Evolutionary conservation across 2,888 invertebrate genomes (phyloP).

Genomic region (Synergus umbraculus): DNA sequence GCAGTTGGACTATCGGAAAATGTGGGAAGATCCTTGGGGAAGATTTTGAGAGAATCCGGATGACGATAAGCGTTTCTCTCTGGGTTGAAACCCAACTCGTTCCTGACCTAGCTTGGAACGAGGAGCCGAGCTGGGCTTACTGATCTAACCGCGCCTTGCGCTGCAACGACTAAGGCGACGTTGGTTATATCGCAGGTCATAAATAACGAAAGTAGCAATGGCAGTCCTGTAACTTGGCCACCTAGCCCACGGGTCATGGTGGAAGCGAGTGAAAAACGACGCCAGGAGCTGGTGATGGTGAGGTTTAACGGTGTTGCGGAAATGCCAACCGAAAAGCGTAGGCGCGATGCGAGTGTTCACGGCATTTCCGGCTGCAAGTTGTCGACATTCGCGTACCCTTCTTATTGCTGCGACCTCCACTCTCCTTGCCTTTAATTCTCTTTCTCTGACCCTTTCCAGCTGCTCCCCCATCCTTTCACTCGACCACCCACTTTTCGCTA

Average conservation of each 20-base stretch:
- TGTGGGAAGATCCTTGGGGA: background rate
- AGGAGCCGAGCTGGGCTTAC: slow-evolving; percentile 6
- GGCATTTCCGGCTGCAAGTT: slow-evolving; percentile 49
- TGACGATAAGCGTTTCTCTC: slow-evolving; percentile 27
- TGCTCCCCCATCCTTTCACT: slow-evolving; percentile 46
- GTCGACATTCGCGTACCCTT: slow-evolving; percentile 40
- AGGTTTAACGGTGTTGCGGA: slow-evolving; percentile 54
- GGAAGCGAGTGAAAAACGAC: slow-evolving; percentile 64
- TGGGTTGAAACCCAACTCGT: slow-evolving; percentile 18
- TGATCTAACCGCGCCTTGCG: slow-evolving; percentile 5
- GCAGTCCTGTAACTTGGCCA: slow-evolving; percentile 56
- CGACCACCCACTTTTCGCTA: slow-evolving; percentile 41
- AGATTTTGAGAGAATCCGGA: background rate
- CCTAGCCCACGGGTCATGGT: slow-evolving; percentile 48
- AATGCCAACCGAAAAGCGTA: slow-evolving; percentile 55
- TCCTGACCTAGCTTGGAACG: slow-evolving; percentile 35
- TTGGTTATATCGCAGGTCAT: slow-evolving; percentile 65
- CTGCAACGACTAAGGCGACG: slow-evolving; percentile 58
- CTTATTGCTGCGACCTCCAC: slow-evolving; percentile 28
- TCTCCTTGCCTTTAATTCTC: slow-evolving; percentile 43
- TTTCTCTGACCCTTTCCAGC: slow-evolving; percentile 33
- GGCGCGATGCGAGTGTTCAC: slow-evolving; percentile 35
- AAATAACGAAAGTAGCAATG: slow-evolving; percentile 70
- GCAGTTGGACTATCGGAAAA: background rate
- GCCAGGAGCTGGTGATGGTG: slow-evolving; percentile 18